Conservation (phyloP, 2,797 vertebrate genomes). For the Coregonus sp. region DNA sequence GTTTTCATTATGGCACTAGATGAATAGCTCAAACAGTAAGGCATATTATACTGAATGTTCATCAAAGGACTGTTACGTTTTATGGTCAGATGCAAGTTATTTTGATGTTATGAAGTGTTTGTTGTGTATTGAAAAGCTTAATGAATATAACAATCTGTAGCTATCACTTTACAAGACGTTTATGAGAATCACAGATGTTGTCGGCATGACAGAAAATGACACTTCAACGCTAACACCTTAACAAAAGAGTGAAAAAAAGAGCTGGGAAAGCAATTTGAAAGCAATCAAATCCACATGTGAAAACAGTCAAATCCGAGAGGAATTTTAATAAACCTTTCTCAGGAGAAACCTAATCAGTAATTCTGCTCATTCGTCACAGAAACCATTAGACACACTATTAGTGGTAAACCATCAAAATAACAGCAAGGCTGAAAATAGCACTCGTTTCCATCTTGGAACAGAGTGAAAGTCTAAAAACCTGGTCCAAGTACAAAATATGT, state of each 20-base stretch:
- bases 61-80: not conserved
- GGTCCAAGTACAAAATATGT: conserved; percentile 28
- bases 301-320: not conserved
- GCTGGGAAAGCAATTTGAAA: not conserved
- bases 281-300: not conserved
- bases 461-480: not conserved
- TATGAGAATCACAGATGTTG: not conserved
- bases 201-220: not conserved
- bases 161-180: not conserved
- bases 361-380: not conserved
- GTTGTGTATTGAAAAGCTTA: not conserved
- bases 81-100: not conserved
- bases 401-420: not conserved
- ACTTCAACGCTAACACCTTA: not conserved
- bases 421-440: not conserved
- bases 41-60: not conserved
- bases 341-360: no score
- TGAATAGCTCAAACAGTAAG: not conserved
- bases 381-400: not conserved
- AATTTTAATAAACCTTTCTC: no score
- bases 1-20: not conserved
- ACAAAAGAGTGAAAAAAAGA: not conserved
- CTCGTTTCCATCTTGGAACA: not conserved
- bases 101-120: not conserved
- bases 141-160: not conserved